phyloP scores from a whole-genome alignment of 2,113 vertebrate genomes.

The Pipa parva region DNA sequence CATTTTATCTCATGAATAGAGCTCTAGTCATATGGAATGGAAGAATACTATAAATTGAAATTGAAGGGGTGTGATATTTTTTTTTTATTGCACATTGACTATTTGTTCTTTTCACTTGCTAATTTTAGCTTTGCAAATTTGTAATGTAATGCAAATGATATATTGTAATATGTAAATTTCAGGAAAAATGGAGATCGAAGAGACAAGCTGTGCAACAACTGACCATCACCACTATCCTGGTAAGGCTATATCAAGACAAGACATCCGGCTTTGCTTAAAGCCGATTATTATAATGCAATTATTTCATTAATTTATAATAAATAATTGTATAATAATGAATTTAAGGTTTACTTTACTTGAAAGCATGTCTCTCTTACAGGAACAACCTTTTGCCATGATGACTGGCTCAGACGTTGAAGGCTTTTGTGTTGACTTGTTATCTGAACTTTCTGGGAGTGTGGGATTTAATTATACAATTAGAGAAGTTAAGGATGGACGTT shows the following conservation, averaged over 20 bases:
- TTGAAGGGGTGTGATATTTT: too few relatives aligned
- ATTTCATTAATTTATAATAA: too few relatives aligned
- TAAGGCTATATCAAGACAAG: too few relatives aligned
- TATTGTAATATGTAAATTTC: background rate
- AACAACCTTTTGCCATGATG: conserved; percentile 72
- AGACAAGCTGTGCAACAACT: conserved; percentile 50
- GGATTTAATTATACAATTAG: conserved; percentile 67
- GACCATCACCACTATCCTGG: conserved; percentile 75
- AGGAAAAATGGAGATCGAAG: conserved; percentile 8
- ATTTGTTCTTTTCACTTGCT: background rate
- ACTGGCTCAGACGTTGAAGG: conserved; percentile 67
- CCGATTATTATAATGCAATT: too few relatives aligned
- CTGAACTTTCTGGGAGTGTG: conserved; percentile 61
- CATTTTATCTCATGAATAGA: too few relatives aligned
- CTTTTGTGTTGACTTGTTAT: conserved; percentile 75
- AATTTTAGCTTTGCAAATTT: background rate
- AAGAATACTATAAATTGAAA: too few relatives aligned
- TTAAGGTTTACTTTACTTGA: too few relatives aligned
- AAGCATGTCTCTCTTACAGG: conserved; percentile 55
- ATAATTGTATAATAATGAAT: too few relatives aligned
- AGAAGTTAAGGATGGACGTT: conserved; percentile 72
- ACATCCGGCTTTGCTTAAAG: too few relatives aligned
- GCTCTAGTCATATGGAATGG: too few relatives aligned
- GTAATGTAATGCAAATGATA: too few relatives aligned
- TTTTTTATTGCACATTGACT: too few relatives aligned